Percentiles rank a stretch among this genome's conserved stretches.
These are phyloP conservation scores for Megathymus violae DNA, from an alignment of 1,140 invertebrate genomes.

Conservation along the genomic window DNA sequence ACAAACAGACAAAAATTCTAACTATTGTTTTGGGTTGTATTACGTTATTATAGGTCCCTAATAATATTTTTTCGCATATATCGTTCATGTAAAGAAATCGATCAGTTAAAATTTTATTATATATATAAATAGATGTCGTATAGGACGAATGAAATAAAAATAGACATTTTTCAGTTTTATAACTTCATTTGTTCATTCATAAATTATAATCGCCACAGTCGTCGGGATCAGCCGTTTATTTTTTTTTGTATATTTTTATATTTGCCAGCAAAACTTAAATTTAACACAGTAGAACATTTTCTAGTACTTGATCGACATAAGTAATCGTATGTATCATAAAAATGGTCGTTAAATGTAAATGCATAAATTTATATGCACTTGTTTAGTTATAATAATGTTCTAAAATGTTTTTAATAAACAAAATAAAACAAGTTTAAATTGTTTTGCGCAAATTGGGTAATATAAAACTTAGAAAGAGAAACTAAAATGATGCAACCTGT, in stretches of 20 bases:
- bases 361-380: conserved; percentile 23
- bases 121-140: too few species aligned
- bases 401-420: conserved; percentile 24
- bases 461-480: conserved; percentile 4
- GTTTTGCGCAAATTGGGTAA: conserved; percentile 13
- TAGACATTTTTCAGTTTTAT: conserved; percentile 24
- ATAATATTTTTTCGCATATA: too few species aligned
- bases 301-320: too few species aligned
- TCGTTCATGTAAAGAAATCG: too few species aligned
- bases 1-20: too few species aligned
- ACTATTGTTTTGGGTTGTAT: too few species aligned
- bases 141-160: conserved; percentile 12
- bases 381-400: conserved; percentile 37
- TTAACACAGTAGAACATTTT: conserved; percentile 44
- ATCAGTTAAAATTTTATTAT: too few species aligned
- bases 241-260: conserved; percentile 56
- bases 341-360: conserved; percentile 33
- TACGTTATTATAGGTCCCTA: too few species aligned
- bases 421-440: conserved; percentile 7
- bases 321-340: conserved; percentile 24
- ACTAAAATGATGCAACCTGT: conserved; percentile 15
- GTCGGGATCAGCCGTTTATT: conserved; percentile 57
- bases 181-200: conserved; percentile 31
- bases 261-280: conserved; percentile 48
- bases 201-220: conserved; percentile 56